Evolutionary conservation across 1,140 invertebrate genomes (phyloP), one percentile per base, ranked within the genome.

Genomic region (Epicauta chinensis): DNA sequence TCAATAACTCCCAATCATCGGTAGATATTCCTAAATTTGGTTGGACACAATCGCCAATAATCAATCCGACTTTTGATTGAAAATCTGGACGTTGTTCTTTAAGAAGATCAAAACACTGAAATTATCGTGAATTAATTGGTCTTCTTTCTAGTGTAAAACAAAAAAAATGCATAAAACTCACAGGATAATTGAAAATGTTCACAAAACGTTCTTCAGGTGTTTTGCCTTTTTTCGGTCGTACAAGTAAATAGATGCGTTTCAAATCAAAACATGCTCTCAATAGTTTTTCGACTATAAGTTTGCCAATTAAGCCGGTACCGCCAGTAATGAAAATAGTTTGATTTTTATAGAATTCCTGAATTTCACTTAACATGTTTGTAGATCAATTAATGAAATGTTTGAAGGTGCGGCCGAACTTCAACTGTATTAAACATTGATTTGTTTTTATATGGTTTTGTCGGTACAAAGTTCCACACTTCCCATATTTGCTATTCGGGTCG

Each of bases 161-260:
- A 10, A 9, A 6, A 17, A 16, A 16, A 31, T 9, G 4, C 6
- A 11, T 7, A 31, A 12, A 11, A 62, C 76, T 76, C 63, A 85
- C 82, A 48, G 77, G 72, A 57, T 82, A 78, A 49, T 83, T 77
- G 57, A 84, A 75, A 31, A 84, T 68, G 56, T 79, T 76, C 4
- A 83, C 75, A 1, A 86, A 70, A 40, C 85, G 75, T 12, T 75
- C 69, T 13, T 71, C 62, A 1, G 80, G 74, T 60, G 81, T 78
- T 67, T 86, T 82, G 16, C 81, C 84, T 64, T 85, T 85, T 72
- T 92, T 92, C 13, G 77, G 73, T 58, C 91, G 72, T 37, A 93
- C 77, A 23, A 93, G 71, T 15, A 91, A 71, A 67, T 86, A 93
- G 56, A 93, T 81, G 30, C 75, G 79, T 38, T 79, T 78, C 29